Evolutionary conservation across 2,797 vertebrate genomes (phyloP).

Genomic region (Acanthis flammea): DNA sequence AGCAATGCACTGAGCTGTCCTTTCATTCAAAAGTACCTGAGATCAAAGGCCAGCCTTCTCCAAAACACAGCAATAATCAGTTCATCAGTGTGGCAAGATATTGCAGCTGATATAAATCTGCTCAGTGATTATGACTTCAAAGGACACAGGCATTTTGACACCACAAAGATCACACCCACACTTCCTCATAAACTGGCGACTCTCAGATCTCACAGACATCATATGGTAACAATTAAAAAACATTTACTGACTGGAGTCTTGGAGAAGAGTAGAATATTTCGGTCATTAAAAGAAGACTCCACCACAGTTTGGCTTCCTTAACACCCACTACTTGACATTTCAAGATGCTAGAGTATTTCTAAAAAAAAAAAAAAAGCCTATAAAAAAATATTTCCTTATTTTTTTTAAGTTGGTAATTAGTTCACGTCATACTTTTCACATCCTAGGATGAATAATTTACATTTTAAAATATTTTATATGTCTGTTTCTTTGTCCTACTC

Average conservation of each 20-base stretch:
- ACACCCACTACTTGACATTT: neutral
- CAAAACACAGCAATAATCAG: neutral
- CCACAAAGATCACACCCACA: neutral
- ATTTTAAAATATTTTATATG: neutral
- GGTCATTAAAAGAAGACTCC: neutral
- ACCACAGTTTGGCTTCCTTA: neutral
- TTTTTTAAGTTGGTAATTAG: neutral
- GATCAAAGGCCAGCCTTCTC: neutral
- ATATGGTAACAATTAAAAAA: neutral
- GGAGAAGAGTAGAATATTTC: neutral
- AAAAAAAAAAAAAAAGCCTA: neutral
- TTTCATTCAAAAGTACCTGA: neutral
- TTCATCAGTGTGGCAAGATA: neutral
- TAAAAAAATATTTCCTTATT: neutral
- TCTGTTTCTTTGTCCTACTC: neutral
- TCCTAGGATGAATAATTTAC: neutral
- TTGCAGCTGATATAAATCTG: neutral
- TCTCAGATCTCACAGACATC: neutral
- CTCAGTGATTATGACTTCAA: neutral
- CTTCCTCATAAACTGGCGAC: neutral
- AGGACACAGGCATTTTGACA: neutral
- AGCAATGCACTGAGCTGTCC: neutral
- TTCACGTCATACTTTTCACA: neutral
- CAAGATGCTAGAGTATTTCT: neutral
- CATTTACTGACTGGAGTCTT: neutral